Evolutionary conservation across 1,140 invertebrate genomes (phyloP).

Genomic region (Acromyrmex charruanus): DNA sequence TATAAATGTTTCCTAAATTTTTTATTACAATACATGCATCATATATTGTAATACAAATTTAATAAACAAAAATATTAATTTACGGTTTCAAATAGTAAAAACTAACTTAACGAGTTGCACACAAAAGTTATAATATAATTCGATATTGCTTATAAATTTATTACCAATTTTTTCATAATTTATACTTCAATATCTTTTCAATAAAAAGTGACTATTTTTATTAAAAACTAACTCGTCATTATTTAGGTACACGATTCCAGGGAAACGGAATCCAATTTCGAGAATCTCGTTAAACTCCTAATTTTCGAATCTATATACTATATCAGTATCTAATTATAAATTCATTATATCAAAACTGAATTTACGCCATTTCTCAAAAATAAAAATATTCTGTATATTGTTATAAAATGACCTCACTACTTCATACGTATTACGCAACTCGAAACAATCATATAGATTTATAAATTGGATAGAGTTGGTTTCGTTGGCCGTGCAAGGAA

Average conservation of each 20-base stretch:
- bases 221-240: not conserved
- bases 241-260: not conserved
- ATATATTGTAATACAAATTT: no score
- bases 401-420: constrained; percentile 28
- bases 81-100: not conserved
- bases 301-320: not conserved
- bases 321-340: constrained; percentile 1
- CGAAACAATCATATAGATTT: constrained; percentile 31
- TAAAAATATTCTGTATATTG: not conserved
- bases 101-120: not conserved
- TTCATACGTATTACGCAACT: constrained; percentile 54
- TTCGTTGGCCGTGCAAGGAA: constrained; percentile 29
- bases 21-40: not conserved
- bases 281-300: not conserved
- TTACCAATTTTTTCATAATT: not conserved
- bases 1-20: not conserved
- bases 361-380: not conserved
- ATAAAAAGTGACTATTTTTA: not conserved
- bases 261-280: not conserved
- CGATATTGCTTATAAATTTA: not conserved
- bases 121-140: not conserved
- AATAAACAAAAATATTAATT: constrained; percentile 12
- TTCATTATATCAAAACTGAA: not conserved
- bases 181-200: not conserved
- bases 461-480: constrained; percentile 57